A percentile compares a stretch with the other conserved stretches of the same genome.
Conservation (phyloP, 2,113 vertebrate genomes). For the Silurus asotus region DNA sequence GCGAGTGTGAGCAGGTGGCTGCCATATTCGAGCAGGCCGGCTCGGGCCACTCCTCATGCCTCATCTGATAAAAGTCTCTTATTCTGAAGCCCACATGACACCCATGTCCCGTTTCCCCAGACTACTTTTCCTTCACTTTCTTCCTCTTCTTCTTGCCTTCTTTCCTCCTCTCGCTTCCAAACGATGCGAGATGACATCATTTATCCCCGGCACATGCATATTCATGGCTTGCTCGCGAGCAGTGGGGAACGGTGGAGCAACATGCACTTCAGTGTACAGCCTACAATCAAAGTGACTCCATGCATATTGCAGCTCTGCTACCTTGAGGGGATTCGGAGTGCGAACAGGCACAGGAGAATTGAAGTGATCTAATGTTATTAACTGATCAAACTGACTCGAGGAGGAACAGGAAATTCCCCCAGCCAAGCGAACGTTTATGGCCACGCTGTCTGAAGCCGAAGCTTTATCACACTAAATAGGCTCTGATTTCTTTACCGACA, state of each 20-base stretch:
- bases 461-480: conserved; percentile 43
- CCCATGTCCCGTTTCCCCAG: conserved; percentile 61
- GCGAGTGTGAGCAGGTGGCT: conserved; percentile 72
- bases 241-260: conserved; percentile 46
- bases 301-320: conserved; percentile 48
- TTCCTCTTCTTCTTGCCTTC: conserved; percentile 52
- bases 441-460: conserved; percentile 21
- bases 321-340: conserved; percentile 47
- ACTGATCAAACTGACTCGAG: conserved; percentile 55
- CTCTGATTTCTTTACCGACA: conserved; percentile 33
- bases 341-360: conserved; percentile 48
- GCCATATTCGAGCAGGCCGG: conserved; percentile 77
- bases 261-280: conserved; percentile 48
- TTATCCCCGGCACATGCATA: conserved; percentile 53
- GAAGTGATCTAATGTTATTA: conserved; percentile 56
- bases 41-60: conserved; percentile 72
- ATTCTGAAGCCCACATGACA: conserved; percentile 75
- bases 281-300: conserved; percentile 53
- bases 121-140: conserved; percentile 26
- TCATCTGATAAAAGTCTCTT: conserved; percentile 73
- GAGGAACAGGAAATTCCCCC: conserved; percentile 45
- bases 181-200: conserved; percentile 52
- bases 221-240: conserved; percentile 44
- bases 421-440: conserved; percentile 38
- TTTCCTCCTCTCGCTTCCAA: conserved; percentile 30